Evolutionary conservation across 1,140 invertebrate genomes (phyloP).

Genomic region (Brachionus calyciflorus): DNA sequence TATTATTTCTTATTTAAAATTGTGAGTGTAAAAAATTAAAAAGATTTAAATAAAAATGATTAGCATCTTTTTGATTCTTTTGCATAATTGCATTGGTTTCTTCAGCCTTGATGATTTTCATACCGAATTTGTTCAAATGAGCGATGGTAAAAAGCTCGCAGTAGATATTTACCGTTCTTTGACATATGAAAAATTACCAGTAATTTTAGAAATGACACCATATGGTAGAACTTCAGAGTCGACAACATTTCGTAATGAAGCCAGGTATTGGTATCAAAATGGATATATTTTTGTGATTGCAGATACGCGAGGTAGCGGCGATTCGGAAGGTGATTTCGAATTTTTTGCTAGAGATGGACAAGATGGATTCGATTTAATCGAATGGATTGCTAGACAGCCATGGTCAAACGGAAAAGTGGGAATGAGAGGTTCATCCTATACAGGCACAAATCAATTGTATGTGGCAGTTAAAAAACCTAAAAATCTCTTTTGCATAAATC

Average conservation of each 20-base stretch:
- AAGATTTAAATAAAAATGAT: too few relatives aligned
- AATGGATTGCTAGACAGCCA: neutral
- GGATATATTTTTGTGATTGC: neutral
- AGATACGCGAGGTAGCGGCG: neutral
- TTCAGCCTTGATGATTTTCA: too few relatives aligned
- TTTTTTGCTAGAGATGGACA: constrained; percentile 5
- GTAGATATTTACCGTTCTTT: too few relatives aligned
- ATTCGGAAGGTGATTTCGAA: constrained; percentile 1
- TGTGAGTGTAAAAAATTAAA: too few relatives aligned
- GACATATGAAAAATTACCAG: too few relatives aligned
- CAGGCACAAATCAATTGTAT: constrained; percentile 30
- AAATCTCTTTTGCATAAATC: neutral
- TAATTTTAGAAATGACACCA: constrained; percentile 33
- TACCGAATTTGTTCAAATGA: too few relatives aligned
- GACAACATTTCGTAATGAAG: neutral
- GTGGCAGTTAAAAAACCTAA: neutral
- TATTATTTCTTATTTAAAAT: too few relatives aligned
- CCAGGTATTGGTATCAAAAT: neutral
- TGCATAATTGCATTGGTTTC: too few relatives aligned
- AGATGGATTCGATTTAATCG: constrained; percentile 37
- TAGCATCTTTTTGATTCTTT: too few relatives aligned
- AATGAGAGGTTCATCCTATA: constrained; percentile 19
- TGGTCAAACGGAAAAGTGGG: neutral
- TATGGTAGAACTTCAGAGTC: neutral
- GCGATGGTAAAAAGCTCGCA: too few relatives aligned